These are phyloP conservation scores for Butorides virescens DNA, from an alignment of 2,113 vertebrate species.

Conservation along the genomic window DNA sequence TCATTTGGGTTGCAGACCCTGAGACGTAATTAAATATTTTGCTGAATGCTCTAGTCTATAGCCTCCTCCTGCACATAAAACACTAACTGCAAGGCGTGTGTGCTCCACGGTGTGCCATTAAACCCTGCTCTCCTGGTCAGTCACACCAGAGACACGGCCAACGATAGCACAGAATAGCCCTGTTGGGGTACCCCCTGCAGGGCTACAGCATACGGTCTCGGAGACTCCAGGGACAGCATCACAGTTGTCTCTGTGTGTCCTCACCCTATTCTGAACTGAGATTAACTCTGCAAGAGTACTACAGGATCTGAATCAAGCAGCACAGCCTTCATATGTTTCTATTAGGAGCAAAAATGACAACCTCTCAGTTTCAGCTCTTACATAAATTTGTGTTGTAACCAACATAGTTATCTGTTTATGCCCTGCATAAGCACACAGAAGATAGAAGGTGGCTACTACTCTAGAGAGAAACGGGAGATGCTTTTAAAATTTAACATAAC, in stretches of 20 bases:
- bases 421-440: neutral
- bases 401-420: neutral
- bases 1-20: neutral
- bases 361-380: neutral
- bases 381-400: neutral
- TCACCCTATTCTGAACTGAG: neutral
- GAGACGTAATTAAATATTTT: neutral
- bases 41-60: neutral
- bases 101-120: neutral
- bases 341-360: neutral
- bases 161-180: neutral
- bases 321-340: neutral
- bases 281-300: neutral
- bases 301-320: neutral
- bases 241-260: neutral
- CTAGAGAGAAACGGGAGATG: neutral
- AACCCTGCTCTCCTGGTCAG: neutral
- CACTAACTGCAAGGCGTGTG: neutral
- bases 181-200: neutral
- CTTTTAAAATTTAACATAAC: neutral
- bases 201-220: neutral
- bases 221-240: neutral
- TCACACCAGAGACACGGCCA: neutral
- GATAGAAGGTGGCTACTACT: neutral
- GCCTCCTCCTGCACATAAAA: neutral